A percentile compares a stretch with the other conserved stretches of the same genome.
Evolutionary conservation across 2,888 invertebrate genomes (phyloP).

Genomic region (Therioaphis trifolii): DNA sequence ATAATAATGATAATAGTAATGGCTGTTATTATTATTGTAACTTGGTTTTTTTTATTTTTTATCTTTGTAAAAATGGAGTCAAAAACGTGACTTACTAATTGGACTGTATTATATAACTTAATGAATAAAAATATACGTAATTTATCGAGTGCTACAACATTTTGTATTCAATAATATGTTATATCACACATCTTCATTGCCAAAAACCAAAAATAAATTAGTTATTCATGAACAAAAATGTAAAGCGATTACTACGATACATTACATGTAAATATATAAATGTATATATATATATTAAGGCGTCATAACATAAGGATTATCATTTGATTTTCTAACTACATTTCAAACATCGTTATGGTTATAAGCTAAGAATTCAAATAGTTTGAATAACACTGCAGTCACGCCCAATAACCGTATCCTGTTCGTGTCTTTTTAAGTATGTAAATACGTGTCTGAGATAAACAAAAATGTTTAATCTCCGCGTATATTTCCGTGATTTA

Average conservation of each 20-base stretch:
- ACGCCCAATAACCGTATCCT: no score
- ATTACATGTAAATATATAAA: no score
- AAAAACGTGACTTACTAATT: constrained; percentile 62
- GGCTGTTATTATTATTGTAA: constrained; percentile 19
- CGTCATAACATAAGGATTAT: no score
- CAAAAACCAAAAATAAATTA: constrained; percentile 13
- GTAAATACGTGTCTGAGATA: no score
- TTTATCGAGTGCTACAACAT: constrained; percentile 28
- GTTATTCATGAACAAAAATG: background rate
- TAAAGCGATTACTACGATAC: background rate
- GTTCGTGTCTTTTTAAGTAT: no score
- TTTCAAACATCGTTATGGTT: no score
- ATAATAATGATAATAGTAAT: constrained; percentile 29
- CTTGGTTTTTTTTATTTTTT: constrained; percentile 35
- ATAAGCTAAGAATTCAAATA: no score
- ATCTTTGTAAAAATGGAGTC: constrained; percentile 32
- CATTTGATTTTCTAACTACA: no score
- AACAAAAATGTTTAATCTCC: no score
- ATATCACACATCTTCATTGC: constrained; percentile 40
- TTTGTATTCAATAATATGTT: constrained; percentile 30
- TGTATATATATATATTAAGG: no score
- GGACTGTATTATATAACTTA: constrained; percentile 31
- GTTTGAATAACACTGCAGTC: no score
- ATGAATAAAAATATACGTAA: constrained; percentile 46
- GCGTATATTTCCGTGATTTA: no score